Conservation (phyloP, 2,888 invertebrate species). For the Chorisops tibialis region DNA sequence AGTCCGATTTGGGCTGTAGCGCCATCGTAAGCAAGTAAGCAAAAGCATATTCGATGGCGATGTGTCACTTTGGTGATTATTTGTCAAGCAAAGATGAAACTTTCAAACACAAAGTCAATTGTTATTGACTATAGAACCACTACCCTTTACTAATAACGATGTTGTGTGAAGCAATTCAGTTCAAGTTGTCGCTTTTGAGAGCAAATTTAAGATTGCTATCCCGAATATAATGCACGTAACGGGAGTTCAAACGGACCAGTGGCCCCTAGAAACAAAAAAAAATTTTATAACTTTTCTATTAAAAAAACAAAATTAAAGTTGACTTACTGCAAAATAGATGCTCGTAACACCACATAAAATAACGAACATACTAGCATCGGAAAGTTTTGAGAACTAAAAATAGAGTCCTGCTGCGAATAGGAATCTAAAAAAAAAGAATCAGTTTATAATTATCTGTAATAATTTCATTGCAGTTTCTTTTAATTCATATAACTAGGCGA, state of each 20-base stretch:
- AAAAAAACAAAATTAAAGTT: not conserved
- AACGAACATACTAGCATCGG: slow-evolving; percentile 95
- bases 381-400: slow-evolving; percentile 91
- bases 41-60: too few relatives aligned
- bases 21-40: too few relatives aligned
- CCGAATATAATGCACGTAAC: slow-evolving; percentile 98
- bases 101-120: too few relatives aligned
- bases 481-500: not conserved
- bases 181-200: too few relatives aligned
- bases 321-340: slow-evolving; percentile 92
- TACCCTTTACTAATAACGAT: too few relatives aligned
- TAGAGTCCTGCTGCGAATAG: slow-evolving; percentile 95
- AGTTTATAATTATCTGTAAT: slow-evolving; percentile 2
- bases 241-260: slow-evolving; percentile 98
- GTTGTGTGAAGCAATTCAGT: too few relatives aligned
- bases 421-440: slow-evolving; percentile 65
- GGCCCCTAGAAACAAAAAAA: slow-evolving; percentile 73
- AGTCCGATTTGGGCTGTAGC: too few relatives aligned
- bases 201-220: slow-evolving; percentile 83
- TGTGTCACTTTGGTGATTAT: too few relatives aligned
- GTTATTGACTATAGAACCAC: too few relatives aligned
- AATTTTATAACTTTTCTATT: not conserved
- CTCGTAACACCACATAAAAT: slow-evolving; percentile 96
- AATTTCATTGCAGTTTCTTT: not conserved
- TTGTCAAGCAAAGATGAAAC: too few relatives aligned